Percentiles rank a stretch among this genome's conserved stretches.
These are phyloP conservation scores for Leptinotarsa defecta DNA, from an alignment of 1,140 invertebrate genomes.

Conservation along the genomic window DNA sequence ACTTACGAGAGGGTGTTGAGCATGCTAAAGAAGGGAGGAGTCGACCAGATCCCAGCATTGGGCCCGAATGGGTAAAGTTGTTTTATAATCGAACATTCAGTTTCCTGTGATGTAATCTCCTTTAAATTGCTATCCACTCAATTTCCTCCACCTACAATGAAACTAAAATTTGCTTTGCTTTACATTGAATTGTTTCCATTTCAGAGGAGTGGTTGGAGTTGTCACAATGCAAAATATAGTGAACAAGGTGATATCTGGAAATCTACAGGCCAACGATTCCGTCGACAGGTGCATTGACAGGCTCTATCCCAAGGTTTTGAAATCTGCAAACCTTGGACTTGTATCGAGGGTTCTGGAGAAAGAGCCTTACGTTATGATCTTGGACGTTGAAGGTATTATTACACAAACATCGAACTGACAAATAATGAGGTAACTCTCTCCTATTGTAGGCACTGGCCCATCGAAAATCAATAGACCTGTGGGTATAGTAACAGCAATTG, in stretches of 20 bases:
- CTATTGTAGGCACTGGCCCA: slow-evolving; percentile 12
- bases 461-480: slow-evolving; percentile 34
- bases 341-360: slow-evolving; percentile 80
- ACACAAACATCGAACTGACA: not conserved
- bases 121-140: no score
- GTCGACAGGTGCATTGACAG: slow-evolving; percentile 72
- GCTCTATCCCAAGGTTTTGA: slow-evolving; percentile 74
- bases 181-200: not conserved
- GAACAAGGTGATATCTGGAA: slow-evolving; percentile 71
- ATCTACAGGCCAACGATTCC: slow-evolving; percentile 64
- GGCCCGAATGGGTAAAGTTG: slow-evolving; percentile 63
- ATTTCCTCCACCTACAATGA: no score
- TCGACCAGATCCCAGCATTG: slow-evolving; percentile 75
- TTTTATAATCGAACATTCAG: not conserved
- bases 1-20: slow-evolving; percentile 70
- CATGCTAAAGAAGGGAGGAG: slow-evolving; percentile 68
- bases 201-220: slow-evolving; percentile 62
- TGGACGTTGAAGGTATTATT: slow-evolving; percentile 47
- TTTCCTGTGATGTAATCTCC: no score
- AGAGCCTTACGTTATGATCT: slow-evolving; percentile 76
- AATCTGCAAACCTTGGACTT: slow-evolving; percentile 69
- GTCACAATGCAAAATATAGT: slow-evolving; percentile 75
- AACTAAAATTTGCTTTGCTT: no score
- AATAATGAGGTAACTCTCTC: not conserved
- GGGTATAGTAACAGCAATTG: slow-evolving; percentile 38